Evolutionary conservation across 2,888 invertebrate genomes (phyloP).

Genomic region (Noctua comes): DNA sequence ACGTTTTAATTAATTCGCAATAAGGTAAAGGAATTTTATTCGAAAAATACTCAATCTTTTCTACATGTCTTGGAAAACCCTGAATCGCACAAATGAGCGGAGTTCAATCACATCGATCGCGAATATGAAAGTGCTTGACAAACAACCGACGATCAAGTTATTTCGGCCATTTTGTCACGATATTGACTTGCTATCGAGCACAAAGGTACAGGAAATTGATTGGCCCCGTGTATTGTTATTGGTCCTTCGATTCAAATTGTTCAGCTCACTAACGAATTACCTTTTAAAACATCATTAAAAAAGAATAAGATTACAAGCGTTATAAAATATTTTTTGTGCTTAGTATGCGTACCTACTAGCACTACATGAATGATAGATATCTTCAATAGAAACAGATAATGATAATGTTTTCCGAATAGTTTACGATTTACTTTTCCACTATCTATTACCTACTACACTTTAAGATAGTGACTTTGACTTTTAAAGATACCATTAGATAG

Average conservation of each 20-base stretch:
- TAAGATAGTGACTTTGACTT: slow-evolving; percentile 14
- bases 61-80: not conserved
- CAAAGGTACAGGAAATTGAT: not conserved
- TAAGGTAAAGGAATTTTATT: slow-evolving; percentile 21
- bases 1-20: slow-evolving; percentile 24
- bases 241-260: not conserved
- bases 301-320: not conserved
- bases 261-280: not conserved
- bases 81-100: slow-evolving; percentile 14
- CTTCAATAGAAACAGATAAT: slow-evolving; percentile 4
- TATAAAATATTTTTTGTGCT: not conserved
- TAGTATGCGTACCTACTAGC: not conserved
- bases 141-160: slow-evolving; percentile 17
- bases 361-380: not conserved
- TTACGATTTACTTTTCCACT: slow-evolving; percentile 6
- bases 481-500: not conserved
- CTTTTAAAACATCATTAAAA: not conserved
- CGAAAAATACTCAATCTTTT: slow-evolving; percentile 5
- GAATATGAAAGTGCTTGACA: slow-evolving; percentile 26
- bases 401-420: not conserved
- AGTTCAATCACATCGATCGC: slow-evolving; percentile 12
- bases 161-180: not conserved
- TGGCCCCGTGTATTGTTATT: not conserved
- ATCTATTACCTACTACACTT: not conserved
- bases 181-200: slow-evolving; percentile 1